Evolutionary conservation across 2,797 vertebrate species (phyloP), one percentile per base, ranked within the genome.

Genomic region (Alauda arvensis): DNA sequence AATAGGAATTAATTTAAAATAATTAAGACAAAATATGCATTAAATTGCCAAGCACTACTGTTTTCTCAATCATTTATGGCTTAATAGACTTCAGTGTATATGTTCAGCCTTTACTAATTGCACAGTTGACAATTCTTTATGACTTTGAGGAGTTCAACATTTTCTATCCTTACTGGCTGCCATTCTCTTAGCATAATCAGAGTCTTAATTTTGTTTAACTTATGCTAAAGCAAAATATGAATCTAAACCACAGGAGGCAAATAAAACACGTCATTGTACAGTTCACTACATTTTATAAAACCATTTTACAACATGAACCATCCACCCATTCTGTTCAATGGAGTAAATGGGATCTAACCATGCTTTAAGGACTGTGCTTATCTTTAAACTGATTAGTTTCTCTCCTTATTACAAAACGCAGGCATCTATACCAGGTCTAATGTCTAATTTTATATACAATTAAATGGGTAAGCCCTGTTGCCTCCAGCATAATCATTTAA

Each of bases 191-290:
- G 72, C 63, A 61, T 95, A 95, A 95, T 94, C 90, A 85, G 85
- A 91, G 80, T 92, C 94, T 95, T 95, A 94, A 95, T 95, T 95
- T 95, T 95, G 92, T 95, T 95, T 93, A 92, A 96, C 77, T 91
- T 95, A 89, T 68, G 84, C 69, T 83, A 69, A 94, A 89, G 79
- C 66, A 94, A 94, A 95, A 91, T 95, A 95, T 94, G 90, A 94
- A 95, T 79, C 87, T 90, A 95, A 94, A 77, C 92, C 94, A 92
- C 91, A 91, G 94, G 94, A 95, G 94, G 77, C 52, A 94, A 93
- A 95, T 94, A 94, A 95, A 95, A 91, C 62, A 85, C 24, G 29
- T 77, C 85, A 84, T 87, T 91, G 94, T 96, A 95, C 91, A 93
- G 87, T 92, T 92, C 9, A 24, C 81, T 93, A 86, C 90, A 63